These are phyloP conservation scores for Nylanderia fulva DNA, from an alignment of 1,140 invertebrate genomes.

Conservation along the genomic window DNA sequence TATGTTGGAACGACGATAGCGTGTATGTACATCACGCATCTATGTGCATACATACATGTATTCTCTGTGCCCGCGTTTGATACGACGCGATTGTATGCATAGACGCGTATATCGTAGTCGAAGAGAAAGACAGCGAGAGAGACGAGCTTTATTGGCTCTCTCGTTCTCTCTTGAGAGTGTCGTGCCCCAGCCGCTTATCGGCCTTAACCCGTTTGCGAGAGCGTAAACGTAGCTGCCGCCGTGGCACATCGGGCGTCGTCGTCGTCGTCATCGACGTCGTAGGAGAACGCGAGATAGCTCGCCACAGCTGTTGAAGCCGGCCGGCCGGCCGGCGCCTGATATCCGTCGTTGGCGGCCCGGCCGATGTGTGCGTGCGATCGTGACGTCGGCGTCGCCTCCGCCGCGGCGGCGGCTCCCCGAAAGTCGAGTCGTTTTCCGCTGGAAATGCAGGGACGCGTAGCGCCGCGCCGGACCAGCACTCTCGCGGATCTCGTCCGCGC, in stretches of 20 bases:
- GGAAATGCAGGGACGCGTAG: conserved; percentile 41
- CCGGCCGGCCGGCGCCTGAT: conserved; percentile 67
- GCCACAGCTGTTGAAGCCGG: conserved; percentile 72
- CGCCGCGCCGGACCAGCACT: conserved; percentile 35
- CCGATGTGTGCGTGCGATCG: conserved; percentile 26
- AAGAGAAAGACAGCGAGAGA: not conserved
- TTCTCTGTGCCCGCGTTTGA: conserved; percentile 40
- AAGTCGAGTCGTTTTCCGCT: conserved; percentile 25
- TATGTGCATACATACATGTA: not conserved
- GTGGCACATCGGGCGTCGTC: conserved; percentile 4
- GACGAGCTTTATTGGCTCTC: conserved; percentile 38
- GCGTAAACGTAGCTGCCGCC: conserved; percentile 20
- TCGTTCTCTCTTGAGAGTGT: conserved; percentile 36
- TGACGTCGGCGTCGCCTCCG: conserved; percentile 16
- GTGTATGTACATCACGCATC: conserved; percentile 8
- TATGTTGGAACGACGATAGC: not conserved
- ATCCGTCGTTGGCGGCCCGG: conserved; percentile 16
- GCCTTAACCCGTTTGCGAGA: conserved; percentile 40
- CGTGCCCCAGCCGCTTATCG: conserved; percentile 34
- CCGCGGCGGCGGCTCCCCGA: conserved; percentile 5
- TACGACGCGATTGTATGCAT: conserved; percentile 17
- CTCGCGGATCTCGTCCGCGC: conserved; percentile 40
- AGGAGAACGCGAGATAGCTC: conserved; percentile 56
- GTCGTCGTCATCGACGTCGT: conserved; percentile 40
- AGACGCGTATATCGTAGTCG: not conserved